Evolutionary conservation across 1,140 invertebrate genomes (phyloP).

Genomic region (Muscidifurax raptorellus): DNA sequence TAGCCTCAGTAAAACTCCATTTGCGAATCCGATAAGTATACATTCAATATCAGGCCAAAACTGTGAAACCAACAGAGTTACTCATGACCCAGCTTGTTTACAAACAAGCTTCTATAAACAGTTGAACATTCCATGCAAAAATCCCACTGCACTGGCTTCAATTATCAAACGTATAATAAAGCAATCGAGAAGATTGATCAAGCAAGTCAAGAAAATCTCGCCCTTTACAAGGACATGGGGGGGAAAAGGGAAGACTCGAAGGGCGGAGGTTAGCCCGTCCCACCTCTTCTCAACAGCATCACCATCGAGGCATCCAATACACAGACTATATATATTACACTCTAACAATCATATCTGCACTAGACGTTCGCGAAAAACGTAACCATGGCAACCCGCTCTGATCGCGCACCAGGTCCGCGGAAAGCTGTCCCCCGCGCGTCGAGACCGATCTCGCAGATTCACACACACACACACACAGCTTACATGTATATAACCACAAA

Average conservation of each 20-base stretch:
- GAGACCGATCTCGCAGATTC: background rate
- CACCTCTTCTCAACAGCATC: background rate
- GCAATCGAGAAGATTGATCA: background rate
- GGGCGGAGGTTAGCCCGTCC: conserved; percentile 16
- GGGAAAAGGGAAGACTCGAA: background rate
- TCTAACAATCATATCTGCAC: background rate
- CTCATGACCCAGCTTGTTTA: too few relatives aligned
- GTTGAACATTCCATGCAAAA: too few relatives aligned
- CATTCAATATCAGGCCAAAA: too few relatives aligned
- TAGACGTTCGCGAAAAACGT: conserved; percentile 40
- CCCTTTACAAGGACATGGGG: background rate
- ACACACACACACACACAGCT: background rate
- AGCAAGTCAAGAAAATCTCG: background rate
- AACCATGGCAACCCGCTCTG: conserved; percentile 49
- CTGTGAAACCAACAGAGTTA: too few relatives aligned
- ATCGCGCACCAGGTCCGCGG: conserved; percentile 6
- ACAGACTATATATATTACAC: background rate
- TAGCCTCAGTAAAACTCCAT: too few relatives aligned
- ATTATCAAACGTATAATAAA: background rate
- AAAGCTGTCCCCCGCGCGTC: conserved; percentile 57
- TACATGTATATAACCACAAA: background rate
- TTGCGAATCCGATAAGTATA: too few relatives aligned
- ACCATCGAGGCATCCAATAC: background rate
- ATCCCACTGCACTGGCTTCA: too few relatives aligned
- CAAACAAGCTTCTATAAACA: too few relatives aligned